phyloP scores from a whole-genome alignment of 2,888 invertebrate genomes.

The Balanococcus diminutus region DNA sequence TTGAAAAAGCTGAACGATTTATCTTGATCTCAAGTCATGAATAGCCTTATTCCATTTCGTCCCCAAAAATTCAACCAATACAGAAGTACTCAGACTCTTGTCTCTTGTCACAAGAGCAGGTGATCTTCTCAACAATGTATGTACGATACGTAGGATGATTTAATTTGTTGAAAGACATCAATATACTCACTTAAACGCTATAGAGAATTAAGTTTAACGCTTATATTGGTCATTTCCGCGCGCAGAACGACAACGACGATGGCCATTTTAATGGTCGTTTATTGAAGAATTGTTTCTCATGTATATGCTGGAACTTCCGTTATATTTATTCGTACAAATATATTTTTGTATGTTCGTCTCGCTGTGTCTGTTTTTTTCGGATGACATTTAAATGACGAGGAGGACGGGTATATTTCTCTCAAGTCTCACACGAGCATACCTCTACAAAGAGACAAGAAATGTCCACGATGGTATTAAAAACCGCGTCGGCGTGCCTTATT shows the following conservation, averaged over 20 bases:
- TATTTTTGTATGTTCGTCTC: not conserved
- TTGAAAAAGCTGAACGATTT: no score
- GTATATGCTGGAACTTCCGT: constrained; percentile 26
- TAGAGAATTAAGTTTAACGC: not conserved
- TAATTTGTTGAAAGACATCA: not conserved
- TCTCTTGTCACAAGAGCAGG: not conserved
- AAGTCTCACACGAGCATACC: not conserved
- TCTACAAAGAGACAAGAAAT: not conserved
- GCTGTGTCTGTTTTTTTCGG: not conserved
- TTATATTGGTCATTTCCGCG: constrained; percentile 36
- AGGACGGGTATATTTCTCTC: not conserved
- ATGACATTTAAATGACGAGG: not conserved
- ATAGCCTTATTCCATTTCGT: no score
- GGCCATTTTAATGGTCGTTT: not conserved
- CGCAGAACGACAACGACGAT: not conserved
- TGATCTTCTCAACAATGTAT: not conserved
- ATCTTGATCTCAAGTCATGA: no score
- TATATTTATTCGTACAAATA: not conserved
- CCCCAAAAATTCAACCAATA: not conserved
- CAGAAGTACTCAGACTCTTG: not conserved
- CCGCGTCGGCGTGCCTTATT: no score
- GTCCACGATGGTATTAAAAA: not conserved
- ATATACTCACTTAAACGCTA: not conserved
- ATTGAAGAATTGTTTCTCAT: constrained; percentile 36
- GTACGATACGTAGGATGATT: not conserved